These are phyloP conservation scores for Cerceris rybyensis DNA, from an alignment of 2,888 invertebrate genomes.

Conservation along the genomic window DNA sequence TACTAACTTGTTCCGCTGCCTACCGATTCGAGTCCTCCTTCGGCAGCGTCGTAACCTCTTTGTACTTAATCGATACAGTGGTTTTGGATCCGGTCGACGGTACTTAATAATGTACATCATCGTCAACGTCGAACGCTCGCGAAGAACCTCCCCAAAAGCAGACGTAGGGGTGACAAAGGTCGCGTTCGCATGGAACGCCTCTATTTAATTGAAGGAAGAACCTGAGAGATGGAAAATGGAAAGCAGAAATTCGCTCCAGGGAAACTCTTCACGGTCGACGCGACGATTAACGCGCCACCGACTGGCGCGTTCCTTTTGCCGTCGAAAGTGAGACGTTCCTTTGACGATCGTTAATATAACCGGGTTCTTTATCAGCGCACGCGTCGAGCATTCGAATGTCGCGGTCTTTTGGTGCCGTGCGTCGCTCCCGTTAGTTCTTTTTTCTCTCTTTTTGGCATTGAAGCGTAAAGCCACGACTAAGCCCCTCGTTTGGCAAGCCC, in stretches of 20 bases:
- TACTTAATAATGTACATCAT: slow-evolving; percentile 36
- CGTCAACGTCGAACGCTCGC: slow-evolving; percentile 3
- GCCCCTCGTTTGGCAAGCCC: slow-evolving; percentile 43
- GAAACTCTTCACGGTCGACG: slow-evolving; percentile 33
- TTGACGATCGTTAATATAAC: background rate
- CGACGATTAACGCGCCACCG: slow-evolving; percentile 9
- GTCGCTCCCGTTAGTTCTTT: slow-evolving; percentile 23
- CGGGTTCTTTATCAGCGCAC: slow-evolving; percentile 31
- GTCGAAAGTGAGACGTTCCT: background rate
- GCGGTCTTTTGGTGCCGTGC: slow-evolving; percentile 36
- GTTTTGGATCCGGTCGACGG: slow-evolving; percentile 43
- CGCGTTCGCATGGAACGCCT: too few species aligned
- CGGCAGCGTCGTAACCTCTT: slow-evolving; percentile 47
- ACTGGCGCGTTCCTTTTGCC: background rate
- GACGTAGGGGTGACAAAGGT: background rate
- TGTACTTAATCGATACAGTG: slow-evolving; percentile 65
- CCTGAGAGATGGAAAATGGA: background rate
- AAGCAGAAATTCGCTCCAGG: slow-evolving; percentile 2
- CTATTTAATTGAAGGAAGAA: too few species aligned
- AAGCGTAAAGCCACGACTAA: slow-evolving; percentile 65
- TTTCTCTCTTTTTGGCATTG: slow-evolving; percentile 55
- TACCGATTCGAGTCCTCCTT: slow-evolving; percentile 7
- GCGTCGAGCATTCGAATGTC: slow-evolving; percentile 27
- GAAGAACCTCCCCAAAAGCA: slow-evolving; percentile 17
- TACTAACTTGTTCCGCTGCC: slow-evolving; percentile 7